phyloP scores from a whole-genome alignment of 1,140 invertebrate species.

The Hycleus cichorii region DNA sequence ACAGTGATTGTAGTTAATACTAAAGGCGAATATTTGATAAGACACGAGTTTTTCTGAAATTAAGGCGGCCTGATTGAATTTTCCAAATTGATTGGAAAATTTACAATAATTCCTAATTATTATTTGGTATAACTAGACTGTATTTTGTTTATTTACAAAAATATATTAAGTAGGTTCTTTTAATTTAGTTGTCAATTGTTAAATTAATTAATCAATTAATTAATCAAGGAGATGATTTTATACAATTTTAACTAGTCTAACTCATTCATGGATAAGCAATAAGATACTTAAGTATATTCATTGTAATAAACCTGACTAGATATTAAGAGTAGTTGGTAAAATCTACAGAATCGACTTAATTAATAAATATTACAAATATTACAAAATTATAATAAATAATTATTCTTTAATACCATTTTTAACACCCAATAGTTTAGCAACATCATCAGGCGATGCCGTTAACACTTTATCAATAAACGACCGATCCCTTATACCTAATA shows the following conservation, averaged over 20 bases:
- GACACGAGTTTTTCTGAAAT: constrained; percentile 10
- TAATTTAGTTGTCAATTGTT: too few relatives aligned
- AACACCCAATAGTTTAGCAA: constrained; percentile 78
- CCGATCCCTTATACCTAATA: constrained; percentile 78
- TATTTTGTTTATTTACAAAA: constrained; percentile 32
- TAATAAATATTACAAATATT: constrained; percentile 4
- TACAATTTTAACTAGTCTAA: constrained; percentile 29
- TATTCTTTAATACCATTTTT: constrained; percentile 46
- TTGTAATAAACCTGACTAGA: constrained; percentile 34
- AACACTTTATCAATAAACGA: constrained; percentile 82
- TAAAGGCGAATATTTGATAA: constrained; percentile 18
- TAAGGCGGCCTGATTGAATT: neutral
- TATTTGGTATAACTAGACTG: constrained; percentile 37
- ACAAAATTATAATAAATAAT: neutral
- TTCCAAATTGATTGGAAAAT: neutral
- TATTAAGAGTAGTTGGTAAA: constrained; percentile 13
- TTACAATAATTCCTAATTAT: constrained; percentile 11
- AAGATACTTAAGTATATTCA: constrained; percentile 18
- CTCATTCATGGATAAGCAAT: constrained; percentile 21
- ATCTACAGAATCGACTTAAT: constrained; percentile 1
- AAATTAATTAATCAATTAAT: neutral
- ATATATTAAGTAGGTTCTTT: constrained; percentile 19
- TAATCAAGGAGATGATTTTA: constrained; percentile 8
- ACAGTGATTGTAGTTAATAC: constrained; percentile 12
- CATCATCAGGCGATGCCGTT: constrained; percentile 73